These are phyloP conservation scores for Acrossocheilus wenchowensis DNA, from an alignment of 2,797 vertebrate genomes.

Conservation along the genomic window DNA sequence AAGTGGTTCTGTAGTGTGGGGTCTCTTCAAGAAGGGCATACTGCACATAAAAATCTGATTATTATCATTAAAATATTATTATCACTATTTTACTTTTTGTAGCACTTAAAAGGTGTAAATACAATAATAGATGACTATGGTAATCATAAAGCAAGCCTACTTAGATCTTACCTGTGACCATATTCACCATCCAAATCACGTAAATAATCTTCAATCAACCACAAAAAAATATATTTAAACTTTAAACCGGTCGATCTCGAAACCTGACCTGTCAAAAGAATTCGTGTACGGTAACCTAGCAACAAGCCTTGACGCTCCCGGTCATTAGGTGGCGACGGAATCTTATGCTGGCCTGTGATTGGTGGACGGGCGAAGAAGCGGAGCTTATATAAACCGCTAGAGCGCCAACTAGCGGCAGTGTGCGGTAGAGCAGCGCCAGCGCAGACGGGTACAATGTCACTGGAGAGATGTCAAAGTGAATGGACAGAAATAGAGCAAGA, in stretches of 20 bases:
- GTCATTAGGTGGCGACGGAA: background rate
- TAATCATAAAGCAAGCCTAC: background rate
- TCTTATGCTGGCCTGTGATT: background rate
- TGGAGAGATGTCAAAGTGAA: slow-evolving; percentile 80
- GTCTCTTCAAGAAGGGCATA: slow-evolving; percentile 81
- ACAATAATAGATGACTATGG: background rate
- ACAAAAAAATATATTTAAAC: background rate
- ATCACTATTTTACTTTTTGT: background rate
- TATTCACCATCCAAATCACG: background rate
- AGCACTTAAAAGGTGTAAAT: background rate
- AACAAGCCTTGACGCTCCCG: slow-evolving; percentile 58
- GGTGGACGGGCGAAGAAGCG: background rate
- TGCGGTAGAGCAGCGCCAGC: slow-evolving; percentile 19
- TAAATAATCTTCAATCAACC: background rate
- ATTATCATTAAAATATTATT: background rate
- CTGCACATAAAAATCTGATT: background rate
- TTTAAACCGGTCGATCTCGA: background rate
- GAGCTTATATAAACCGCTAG: background rate
- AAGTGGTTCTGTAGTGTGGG: slow-evolving; percentile 59
- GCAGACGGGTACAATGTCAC: slow-evolving; percentile 78
- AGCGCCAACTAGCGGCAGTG: slow-evolving; percentile 23
- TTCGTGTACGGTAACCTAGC: slow-evolving; percentile 68
- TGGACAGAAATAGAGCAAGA: slow-evolving; percentile 90
- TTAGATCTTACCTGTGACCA: background rate
- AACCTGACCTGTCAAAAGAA: too few relatives aligned